Evolutionary conservation across 2,888 invertebrate species (phyloP).

Genomic region (Coremacera marginata): DNA sequence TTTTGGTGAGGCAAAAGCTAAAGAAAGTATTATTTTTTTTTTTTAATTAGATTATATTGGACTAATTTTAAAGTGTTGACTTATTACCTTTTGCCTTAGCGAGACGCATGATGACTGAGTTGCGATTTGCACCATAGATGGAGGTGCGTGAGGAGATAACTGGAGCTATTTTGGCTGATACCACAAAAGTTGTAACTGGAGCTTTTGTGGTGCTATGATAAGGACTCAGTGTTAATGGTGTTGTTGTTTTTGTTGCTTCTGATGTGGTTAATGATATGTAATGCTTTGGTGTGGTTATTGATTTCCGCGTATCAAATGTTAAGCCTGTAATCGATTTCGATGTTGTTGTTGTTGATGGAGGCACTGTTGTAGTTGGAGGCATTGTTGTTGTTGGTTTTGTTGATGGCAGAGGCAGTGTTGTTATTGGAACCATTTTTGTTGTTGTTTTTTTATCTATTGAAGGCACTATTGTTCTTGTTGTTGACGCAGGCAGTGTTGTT

Average conservation of each 20-base stretch:
- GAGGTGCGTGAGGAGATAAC: slow-evolving; percentile 45
- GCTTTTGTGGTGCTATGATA: neutral
- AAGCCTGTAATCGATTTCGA: neutral
- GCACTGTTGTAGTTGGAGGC: neutral
- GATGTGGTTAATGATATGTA: neutral
- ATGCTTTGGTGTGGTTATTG: neutral
- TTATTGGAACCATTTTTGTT: slow-evolving; percentile 11
- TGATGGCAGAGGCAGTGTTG: slow-evolving; percentile 10
- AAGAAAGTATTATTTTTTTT: no score
- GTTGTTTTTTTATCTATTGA: neutral
- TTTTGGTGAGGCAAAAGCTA: no score
- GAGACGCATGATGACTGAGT: slow-evolving; percentile 57
- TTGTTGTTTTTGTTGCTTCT: neutral
- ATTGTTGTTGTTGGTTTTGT: slow-evolving; percentile 35
- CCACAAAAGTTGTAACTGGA: slow-evolving; percentile 14
- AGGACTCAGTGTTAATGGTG: neutral
- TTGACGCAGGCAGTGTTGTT: neutral
- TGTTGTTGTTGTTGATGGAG: neutral
- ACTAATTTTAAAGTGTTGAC: neutral
- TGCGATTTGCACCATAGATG: slow-evolving; percentile 53
- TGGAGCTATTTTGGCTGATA: neutral
- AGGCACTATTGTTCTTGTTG: neutral
- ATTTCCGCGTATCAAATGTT: neutral
- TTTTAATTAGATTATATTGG: no score
- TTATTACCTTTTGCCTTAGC: slow-evolving; percentile 46